A percentile compares a stretch with the other conserved stretches of the same genome.
Evolutionary conservation across 1,140 invertebrate genomes (phyloP).

Genomic region (Ephestia elutella): DNA sequence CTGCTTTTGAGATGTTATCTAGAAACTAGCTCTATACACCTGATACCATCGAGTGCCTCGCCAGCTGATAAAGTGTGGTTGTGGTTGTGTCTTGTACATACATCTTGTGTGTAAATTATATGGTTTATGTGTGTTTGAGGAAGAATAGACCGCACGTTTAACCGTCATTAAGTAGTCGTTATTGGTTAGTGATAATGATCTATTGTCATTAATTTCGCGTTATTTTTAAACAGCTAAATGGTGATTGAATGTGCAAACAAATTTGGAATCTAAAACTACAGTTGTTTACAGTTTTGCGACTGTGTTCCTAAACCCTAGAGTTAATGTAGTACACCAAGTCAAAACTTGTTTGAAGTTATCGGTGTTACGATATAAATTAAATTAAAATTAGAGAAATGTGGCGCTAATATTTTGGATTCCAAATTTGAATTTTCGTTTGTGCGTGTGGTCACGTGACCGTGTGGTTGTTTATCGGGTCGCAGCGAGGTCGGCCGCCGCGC

Average conservation of each 20-base stretch:
- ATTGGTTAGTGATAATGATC: slow-evolving; percentile 7
- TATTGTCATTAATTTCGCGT: slow-evolving; percentile 7
- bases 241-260: slow-evolving; percentile 27
- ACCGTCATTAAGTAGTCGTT: slow-evolving; percentile 19
- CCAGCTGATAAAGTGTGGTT: slow-evolving; percentile 48
- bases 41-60: not conserved
- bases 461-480: slow-evolving; percentile 55
- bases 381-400: too few species aligned
- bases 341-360: too few species aligned
- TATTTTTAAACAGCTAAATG: slow-evolving; percentile 10
- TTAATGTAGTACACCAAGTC: too few species aligned
- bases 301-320: too few species aligned
- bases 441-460: slow-evolving; percentile 42
- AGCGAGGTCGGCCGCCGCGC: slow-evolving; percentile 58
- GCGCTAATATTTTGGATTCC: slow-evolving; percentile 28
- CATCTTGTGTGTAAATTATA: not conserved
- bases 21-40: not conserved
- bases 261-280: slow-evolving; percentile 31
- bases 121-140: not conserved
- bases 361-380: too few species aligned
- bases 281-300: not conserved
- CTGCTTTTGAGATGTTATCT: not conserved
- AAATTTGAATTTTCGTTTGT: slow-evolving; percentile 40
- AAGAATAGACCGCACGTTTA: slow-evolving; percentile 21
- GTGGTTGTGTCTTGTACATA: slow-evolving; percentile 24